These are phyloP conservation scores for Nemoura dubitans DNA, from an alignment of 2,888 invertebrate genomes.

Conservation along the genomic window DNA sequence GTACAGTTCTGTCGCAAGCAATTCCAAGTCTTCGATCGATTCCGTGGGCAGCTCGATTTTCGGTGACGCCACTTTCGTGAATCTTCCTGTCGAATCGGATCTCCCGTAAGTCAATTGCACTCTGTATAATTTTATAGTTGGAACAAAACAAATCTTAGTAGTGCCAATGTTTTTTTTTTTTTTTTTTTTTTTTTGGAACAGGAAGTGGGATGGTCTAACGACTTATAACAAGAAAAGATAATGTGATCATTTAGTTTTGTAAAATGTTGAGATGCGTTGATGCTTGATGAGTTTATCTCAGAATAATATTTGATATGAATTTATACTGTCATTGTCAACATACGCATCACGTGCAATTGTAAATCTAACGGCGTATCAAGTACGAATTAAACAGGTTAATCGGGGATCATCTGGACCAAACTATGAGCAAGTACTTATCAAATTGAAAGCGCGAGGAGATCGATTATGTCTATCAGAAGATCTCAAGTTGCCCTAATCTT, in stretches of 20 bases:
- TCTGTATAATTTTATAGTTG: not conserved
- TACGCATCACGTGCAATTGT: not conserved
- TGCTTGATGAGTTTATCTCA: not conserved
- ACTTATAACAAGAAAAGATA: not conserved
- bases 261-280: not conserved
- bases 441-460: not conserved
- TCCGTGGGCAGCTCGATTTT: not conserved
- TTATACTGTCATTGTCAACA: not conserved
- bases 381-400: not conserved
- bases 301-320: not conserved
- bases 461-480: not conserved
- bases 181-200: not conserved
- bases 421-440: not conserved
- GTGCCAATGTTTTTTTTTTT: not conserved
- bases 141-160: not conserved
- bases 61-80: not conserved
- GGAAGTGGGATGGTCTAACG: not conserved
- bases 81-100: not conserved
- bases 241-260: constrained; percentile 4
- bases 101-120: constrained; percentile 15
- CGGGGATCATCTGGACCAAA: constrained; percentile 4
- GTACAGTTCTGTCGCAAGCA: not conserved
- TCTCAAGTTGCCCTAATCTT: not conserved
- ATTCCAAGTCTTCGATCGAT: not conserved
- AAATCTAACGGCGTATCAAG: not conserved